phyloP scores from a whole-genome alignment of 2,888 invertebrate species.

The Lasioglossum figueresi region DNA sequence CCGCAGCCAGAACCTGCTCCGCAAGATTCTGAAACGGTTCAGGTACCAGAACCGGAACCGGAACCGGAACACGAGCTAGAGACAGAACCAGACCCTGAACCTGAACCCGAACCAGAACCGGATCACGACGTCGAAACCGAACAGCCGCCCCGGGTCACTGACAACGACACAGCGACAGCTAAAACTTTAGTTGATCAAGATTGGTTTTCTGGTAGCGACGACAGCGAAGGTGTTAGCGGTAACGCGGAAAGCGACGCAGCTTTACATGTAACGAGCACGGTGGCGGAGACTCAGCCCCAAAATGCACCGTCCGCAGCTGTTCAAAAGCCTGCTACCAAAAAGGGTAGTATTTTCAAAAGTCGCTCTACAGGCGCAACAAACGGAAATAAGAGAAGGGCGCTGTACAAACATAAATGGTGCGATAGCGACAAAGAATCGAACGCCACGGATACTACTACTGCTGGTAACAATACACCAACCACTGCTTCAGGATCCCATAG shows the following conservation, averaged over 20 bases:
- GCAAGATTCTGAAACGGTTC: conserved; percentile 51
- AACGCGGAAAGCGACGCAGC: conserved; percentile 83
- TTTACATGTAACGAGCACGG: conserved; percentile 82
- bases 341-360: conserved; percentile 95
- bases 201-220: conserved; percentile 83
- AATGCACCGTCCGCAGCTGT: conserved; percentile 61
- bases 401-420: conserved; percentile 96
- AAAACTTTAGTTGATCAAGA: conserved; percentile 82
- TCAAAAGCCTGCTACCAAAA: conserved; percentile 85
- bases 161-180: conserved; percentile 73
- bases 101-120: conserved; percentile 51
- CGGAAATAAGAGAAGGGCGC: conserved; percentile 89
- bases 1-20: conserved; percentile 48
- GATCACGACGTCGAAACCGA: conserved; percentile 72
- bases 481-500: conserved; percentile 76
- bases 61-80: conserved; percentile 66
- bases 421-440: conserved; percentile 87
- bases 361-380: conserved; percentile 89
- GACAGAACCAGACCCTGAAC: conserved; percentile 39
- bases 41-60: conserved; percentile 56
- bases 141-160: conserved; percentile 48
- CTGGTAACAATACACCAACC: conserved; percentile 69
- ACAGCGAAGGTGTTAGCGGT: conserved; percentile 84
- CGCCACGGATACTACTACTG: conserved; percentile 69
- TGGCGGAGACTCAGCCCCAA: conserved; percentile 78